Base-by-base conservation (phyloP, 1,140 invertebrate genomes). In the Limonius californicus region DNA sequence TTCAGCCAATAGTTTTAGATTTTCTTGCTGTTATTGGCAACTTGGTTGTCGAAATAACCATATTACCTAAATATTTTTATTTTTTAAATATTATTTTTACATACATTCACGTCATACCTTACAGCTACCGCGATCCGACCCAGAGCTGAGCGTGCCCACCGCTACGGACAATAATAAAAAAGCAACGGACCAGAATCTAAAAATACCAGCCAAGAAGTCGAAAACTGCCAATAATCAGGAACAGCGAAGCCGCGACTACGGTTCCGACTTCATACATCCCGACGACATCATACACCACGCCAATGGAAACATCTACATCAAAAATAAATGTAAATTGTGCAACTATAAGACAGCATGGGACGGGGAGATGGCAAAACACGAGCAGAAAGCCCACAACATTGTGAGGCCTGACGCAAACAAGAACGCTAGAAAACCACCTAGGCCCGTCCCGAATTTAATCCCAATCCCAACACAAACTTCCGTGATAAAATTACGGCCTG, bases 391-490 rank as follows among this genome's bases (percentile, higher is more conserved):
- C 65, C 83, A 76, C 75, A 79, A 75, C 69, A 77, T 78, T 63
- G 61, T 67, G 27, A 73, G 75, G 57, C 74, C 65, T 8, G 23
- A 47, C 62, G 9, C 73, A 30, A 23, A 63, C 64, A 68, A 57
- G 39, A 55, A 64, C 12, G 59, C 61, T 16, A 86, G 82, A 55
- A 83, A 83, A 69, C 72, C 79, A 16, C 73, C 82, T 18, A 76
- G 87, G 32, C 87, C 87, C 0, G 81, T 89, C 66, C 88, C 87
- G 27, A 87, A 87, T 71, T 78, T 89, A 3, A 89, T 89, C 72
- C 87, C 88, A 0, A 82, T 89, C 56, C 79, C 65, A 1, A 30
- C 65, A 19, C 64, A 77, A 59, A 72, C 76, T 54, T 68, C 73
- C 4, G 56, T 62, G 18, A 56, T 59, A 1, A 56, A 56, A 14